These are phyloP conservation scores for Leptopilina syphax DNA, from an alignment of 2,888 invertebrate species.

Conservation along the genomic window DNA sequence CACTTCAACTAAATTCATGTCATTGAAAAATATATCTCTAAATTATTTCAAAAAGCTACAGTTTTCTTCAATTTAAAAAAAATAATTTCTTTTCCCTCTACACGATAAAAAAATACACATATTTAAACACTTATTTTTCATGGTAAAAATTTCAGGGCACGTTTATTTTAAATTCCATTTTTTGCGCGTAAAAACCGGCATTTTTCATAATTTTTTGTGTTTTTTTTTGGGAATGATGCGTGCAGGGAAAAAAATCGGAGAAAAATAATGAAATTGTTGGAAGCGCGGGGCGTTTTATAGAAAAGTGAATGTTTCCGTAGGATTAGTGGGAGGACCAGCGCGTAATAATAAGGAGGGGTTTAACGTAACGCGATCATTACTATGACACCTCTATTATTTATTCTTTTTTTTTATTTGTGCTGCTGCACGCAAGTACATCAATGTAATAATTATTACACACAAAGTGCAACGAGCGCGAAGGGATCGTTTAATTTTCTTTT, in stretches of 20 bases:
- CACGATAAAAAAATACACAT: neutral
- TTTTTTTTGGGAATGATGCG: neutral
- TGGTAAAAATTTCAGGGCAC: neutral
- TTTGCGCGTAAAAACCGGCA: neutral
- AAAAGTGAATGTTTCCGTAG: conserved; percentile 71
- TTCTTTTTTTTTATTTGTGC: conserved; percentile 1
- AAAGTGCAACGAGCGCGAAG: conserved; percentile 27
- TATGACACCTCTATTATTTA: conserved; percentile 32
- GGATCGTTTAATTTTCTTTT: conserved; percentile 19
- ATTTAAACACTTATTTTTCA: neutral
- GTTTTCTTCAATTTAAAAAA: neutral
- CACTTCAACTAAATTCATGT: neutral
- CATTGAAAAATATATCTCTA: neutral
- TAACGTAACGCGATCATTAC: conserved; percentile 37
- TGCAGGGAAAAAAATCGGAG: conserved; percentile 19
- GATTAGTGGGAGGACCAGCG: conserved; percentile 66
- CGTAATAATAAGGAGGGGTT: conserved; percentile 36
- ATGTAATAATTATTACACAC: conserved; percentile 24
- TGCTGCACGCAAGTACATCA: conserved; percentile 15
- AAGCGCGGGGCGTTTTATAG: conserved; percentile 70
- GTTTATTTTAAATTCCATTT: neutral
- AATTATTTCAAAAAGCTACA: neutral
- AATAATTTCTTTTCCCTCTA: neutral
- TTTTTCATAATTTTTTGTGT: neutral
- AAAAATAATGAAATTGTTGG: conserved; percentile 28